Base-by-base conservation (phyloP, 2,888 invertebrate genomes). In the Zelleria hepariella region DNA sequence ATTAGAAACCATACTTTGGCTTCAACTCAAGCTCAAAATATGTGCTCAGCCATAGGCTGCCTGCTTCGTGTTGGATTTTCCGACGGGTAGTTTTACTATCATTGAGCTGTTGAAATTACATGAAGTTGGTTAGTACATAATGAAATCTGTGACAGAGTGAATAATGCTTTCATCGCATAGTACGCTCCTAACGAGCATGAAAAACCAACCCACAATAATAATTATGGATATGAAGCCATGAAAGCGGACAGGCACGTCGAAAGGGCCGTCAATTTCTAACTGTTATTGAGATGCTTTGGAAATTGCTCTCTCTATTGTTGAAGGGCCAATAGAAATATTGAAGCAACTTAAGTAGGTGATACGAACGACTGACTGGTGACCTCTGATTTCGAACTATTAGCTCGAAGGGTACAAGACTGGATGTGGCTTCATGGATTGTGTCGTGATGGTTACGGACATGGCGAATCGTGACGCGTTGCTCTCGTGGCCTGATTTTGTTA, bases 301-400 rank as follows among this genome's bases (percentile, higher is more conserved):
- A 55, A 55, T 55, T 57, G 57, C 42, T 24, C 55, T 56, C 27
- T 56, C n/a, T 32, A 56, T 56, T 56, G 55, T 56, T 27, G n/a
- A 55, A 27, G 53, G 23, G 23, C 53, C 23, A 53, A 53, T 53
- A 51, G 51, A 51, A 51, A 20, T 51, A 51, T 51, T 20, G 51
- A 51, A 21, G 8, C 23, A 51, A n/a, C 51, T 51, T 10, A 42
- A 42, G 32, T 15, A 42, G 32, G 4, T 42, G 15, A 42, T 42
- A 42, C 32, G 32, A 15, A 42, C 15, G 10, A 15, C 10, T 10
- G 32, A 42, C 15, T 42, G 15, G 32, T 42, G 32, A 10, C 32
- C 32, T 42, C 1, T 15, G 15, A 42, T 42, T 42, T 42, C 10
- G 15, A 15, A 15, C 32, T 42, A 1, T 42, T 15, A 2, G 32